Evolutionary conservation across 2,888 invertebrate species (phyloP), one percentile per base, ranked within the genome.

Genomic region (Rotaria macrura): DNA sequence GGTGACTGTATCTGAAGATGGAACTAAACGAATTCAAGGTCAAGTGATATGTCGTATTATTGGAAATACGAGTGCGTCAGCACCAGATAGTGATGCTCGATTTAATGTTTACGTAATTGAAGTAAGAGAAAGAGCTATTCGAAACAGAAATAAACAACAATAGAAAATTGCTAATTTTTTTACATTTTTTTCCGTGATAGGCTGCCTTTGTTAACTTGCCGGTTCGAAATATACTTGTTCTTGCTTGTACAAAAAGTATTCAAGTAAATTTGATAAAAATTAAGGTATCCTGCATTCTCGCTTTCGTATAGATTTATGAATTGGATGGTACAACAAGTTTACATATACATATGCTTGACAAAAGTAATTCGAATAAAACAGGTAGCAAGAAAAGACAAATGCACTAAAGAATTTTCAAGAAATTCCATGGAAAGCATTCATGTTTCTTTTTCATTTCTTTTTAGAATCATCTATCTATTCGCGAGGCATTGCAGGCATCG

Each of bases 231-330:
- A 14, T 79, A 40, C 74, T 79, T 38, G 74, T 79, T 43, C 20
- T 79, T 40, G 74, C 74, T 20, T 79, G 74, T 43, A 43, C 40
- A 43, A 79, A 79, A 79, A 79, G 74, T 79, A 25, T 79, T 79
- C 74, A 79, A 40, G 74, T 79, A 38, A 79, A 1, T 29, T 2
- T 12, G 10, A 20, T 79, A 4, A 43, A n/a, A 49, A 17, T 49
- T 14, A 14, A 49, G 14, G 0, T 12, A 1, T 49, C 49, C 1
- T 49, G 14, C 12, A 49, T 17, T 12, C 14, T 12, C 14, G 14
- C 17, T 49, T 79, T 10, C 38, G 10, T 43, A 25, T 25, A 79
- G 74, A 79, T 79, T 7, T 79, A 43, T 43, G 74, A 79, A 43
- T 79, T 43, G 3, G 74, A 79, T 43, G 74, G 74, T 79, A 43